These are phyloP conservation scores for Hermaeophaga mercurialis DNA, from an alignment of 2,888 invertebrate species.

Conservation along the genomic window DNA sequence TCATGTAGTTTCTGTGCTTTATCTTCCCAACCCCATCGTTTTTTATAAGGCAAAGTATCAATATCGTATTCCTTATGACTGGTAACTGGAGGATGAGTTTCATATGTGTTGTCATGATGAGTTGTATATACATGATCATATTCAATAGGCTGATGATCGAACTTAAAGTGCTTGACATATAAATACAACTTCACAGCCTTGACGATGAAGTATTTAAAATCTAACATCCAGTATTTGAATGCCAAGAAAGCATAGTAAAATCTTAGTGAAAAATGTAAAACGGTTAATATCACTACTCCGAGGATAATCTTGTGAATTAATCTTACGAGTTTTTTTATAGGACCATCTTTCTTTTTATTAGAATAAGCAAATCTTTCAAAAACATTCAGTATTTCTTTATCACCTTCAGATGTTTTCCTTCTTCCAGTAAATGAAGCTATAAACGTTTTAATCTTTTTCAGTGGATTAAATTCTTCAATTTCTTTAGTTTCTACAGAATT, in stretches of 20 bases:
- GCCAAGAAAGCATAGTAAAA: constrained; percentile 73
- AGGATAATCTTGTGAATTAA: constrained; percentile 73
- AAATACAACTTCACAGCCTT: constrained; percentile 75
- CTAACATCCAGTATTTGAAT: constrained; percentile 77
- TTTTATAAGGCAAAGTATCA: constrained; percentile 46
- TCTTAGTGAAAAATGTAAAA: constrained; percentile 76
- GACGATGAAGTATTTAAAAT: constrained; percentile 69
- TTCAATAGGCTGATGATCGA: constrained; percentile 73
- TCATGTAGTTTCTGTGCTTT: constrained; percentile 50
- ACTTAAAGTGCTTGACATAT: constrained; percentile 70
- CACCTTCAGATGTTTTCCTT: background rate
- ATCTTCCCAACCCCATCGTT: constrained; percentile 44
- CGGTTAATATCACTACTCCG: constrained; percentile 67
- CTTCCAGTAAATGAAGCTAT: too few relatives aligned
- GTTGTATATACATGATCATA: too few relatives aligned
- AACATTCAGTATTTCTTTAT: background rate
- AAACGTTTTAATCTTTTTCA: too few relatives aligned
- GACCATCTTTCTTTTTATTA: constrained; percentile 61
- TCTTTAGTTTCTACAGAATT: too few relatives aligned
- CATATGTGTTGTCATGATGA: constrained; percentile 74
- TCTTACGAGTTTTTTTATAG: constrained; percentile 72
- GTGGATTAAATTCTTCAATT: too few relatives aligned
- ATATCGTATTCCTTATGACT: constrained; percentile 27
- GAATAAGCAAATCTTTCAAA: background rate
- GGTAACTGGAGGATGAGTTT: constrained; percentile 53